phyloP scores from a whole-genome alignment of 2,113 vertebrate genomes.

The Urocynchramus pylzowi region DNA sequence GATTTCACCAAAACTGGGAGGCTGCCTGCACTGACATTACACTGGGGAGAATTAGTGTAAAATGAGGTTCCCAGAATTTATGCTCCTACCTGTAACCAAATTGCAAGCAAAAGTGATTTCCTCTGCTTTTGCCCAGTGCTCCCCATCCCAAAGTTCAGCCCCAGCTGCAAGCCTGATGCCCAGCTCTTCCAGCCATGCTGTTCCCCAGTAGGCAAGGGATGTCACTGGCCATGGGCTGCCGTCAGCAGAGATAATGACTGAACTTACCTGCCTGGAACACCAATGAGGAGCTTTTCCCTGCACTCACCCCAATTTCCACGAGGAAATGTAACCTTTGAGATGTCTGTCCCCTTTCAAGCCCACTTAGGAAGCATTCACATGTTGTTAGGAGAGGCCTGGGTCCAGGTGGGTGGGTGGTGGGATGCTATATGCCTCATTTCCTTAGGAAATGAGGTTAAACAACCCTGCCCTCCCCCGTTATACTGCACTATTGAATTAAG shows the following conservation, averaged over 20 bases:
- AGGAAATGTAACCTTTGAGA: background rate
- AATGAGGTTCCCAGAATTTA: background rate
- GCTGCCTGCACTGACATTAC: background rate
- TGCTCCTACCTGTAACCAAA: background rate
- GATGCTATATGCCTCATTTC: background rate
- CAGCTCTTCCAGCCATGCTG: background rate
- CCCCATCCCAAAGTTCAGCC: background rate
- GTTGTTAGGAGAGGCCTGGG: background rate
- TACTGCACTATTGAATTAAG: conserved; percentile 28
- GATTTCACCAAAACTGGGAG: background rate
- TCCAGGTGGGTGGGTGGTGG: conserved; percentile 9
- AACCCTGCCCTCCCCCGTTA: background rate
- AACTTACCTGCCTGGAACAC: background rate
- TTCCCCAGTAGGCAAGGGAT: background rate
- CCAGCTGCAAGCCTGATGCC: background rate
- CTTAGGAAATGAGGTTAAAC: conserved; percentile 47
- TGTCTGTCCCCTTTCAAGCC: background rate
- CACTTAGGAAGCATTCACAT: background rate
- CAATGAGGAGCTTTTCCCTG: accelerated
- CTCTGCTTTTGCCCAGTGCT: background rate
- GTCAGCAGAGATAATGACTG: background rate
- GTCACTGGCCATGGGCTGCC: accelerated
- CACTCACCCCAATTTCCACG: background rate
- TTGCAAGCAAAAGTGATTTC: background rate
- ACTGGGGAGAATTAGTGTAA: background rate